Base-by-base conservation (phyloP, 2,113 vertebrate genomes). In the Rhegmatorhina hoffmannsi region DNA sequence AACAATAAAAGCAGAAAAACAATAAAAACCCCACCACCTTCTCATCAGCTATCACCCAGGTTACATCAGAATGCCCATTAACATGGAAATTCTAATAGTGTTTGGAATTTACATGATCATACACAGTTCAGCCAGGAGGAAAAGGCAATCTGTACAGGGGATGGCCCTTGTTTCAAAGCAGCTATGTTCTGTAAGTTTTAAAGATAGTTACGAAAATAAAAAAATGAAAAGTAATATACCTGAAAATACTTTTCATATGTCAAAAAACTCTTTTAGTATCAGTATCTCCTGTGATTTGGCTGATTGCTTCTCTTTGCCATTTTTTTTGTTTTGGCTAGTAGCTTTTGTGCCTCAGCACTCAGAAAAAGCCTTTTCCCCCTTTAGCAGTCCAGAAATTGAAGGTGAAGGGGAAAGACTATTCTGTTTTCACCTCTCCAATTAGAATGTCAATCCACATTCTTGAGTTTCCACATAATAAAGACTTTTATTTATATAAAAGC, bases 401-500 rank as follows among this genome's bases (percentile, higher is more conserved):
- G 36, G 14, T 86, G 49, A 83, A 50, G 43, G 38, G 36, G 36
- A 86, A 82, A 56, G 5, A 80, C 63, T 40, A 88, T 34, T 75
- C 50, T 55, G 29, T 19, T 84, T 82, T 83, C 43, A 67, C n/a
- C 8, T 68, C 60, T 86, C 13, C 13, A 28, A 84, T 77, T 52
- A 90, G 46, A 77, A 84, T 11, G 24, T 53, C 88, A 95, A 76
- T 55, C 62, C 73, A 92, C 56, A 72, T 62, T 67, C 49, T 87
- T 29, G 0, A 74, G 50, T 73, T 92, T 92, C 63, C 80, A 93
- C 80, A 86, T 96, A 93, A 97, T 90, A 97, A 95, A 93, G 90
- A 91, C 67, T 94, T 97, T 97, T 97, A 97, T 97, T 97, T 96
- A 95, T 94, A 96, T 94, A 97, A 97, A 97, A 97, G 95, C 94